Evolutionary conservation across 2,797 vertebrate genomes (phyloP), one percentile per base, ranked within the genome.

Genomic region (Varecia variegata): DNA sequence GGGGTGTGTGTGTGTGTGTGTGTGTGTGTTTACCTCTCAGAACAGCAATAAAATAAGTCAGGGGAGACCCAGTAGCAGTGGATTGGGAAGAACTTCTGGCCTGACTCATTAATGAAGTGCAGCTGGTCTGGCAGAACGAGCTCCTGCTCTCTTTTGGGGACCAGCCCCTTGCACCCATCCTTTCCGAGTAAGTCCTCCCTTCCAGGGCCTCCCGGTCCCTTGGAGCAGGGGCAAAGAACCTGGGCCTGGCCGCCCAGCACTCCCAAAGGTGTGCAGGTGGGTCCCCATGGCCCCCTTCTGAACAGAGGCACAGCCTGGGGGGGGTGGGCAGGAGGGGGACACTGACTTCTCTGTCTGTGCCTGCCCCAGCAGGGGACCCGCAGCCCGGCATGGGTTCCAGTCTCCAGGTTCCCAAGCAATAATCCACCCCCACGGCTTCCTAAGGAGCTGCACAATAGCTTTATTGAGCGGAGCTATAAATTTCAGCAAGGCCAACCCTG

Each of bases 391-490:
- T 81, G 27, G 87, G 86, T 3, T 62, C 6, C 7, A 9, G 35
- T 88, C 23, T 80, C 85, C 92, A 21, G 35, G 79, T 45, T 58
- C 60, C 3, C 0, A 2, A 90, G 60, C 70, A 79, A 32, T 58
- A 93, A 56, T 0, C 68, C 81, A 92, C 79, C 80, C 54, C 83
- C 58, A 1, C 0, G 35, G 93, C 82, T 89, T 97, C 97, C 96
- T 84, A 25, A 70, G 65, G 88, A 95, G 85, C 80, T 1, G 3
- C 83, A 97, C 96, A 97, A 96, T 89, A 67, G 92, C 89, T 97
- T 93, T 95, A 97, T 97, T 96, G 97, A 97, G 73, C 38, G 0
- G 73, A 89, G 94, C 96, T 92, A 77, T 94, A 93, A 23, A 85
- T 97, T 87, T 94, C 97, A 89, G 88, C 80, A 67, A 95, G 82